phyloP scores from a whole-genome alignment of 1,140 invertebrate species.

The Bathynomus jamesi region DNA sequence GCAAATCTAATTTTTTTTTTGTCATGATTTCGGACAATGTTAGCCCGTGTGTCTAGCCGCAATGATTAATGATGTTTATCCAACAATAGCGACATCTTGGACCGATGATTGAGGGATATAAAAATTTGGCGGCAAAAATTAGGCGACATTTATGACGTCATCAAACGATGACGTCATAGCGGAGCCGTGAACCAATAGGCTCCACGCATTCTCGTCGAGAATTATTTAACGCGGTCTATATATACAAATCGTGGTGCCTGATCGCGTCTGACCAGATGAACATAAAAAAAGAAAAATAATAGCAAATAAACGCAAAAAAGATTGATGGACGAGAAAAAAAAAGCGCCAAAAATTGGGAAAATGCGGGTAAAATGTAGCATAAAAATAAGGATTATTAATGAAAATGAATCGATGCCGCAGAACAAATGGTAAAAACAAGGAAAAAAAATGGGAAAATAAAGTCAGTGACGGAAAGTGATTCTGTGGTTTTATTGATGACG shows the following conservation, averaged over 20 bases:
- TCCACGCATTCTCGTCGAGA: too few relatives aligned
- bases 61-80: slow-evolving; percentile 1
- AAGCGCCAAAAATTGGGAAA: neutral
- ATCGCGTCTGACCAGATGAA: neutral
- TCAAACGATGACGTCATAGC: neutral
- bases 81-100: slow-evolving; percentile 1
- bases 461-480: neutral
- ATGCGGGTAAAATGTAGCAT: neutral
- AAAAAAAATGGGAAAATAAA: neutral
- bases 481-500: neutral
- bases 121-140: neutral
- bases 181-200: neutral
- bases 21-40: too few relatives aligned
- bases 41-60: neutral
- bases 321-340: neutral
- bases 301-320: neutral
- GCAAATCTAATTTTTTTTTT: too few relatives aligned
- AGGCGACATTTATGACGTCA: neutral
- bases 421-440: neutral
- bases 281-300: neutral
- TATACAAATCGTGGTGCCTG: neutral
- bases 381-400: slow-evolving; percentile 2
- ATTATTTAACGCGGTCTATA: neutral
- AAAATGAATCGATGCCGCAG: neutral
- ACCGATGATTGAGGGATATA: neutral